Percentiles rank a stretch among this genome's conserved stretches.
phyloP scores from a whole-genome alignment of 2,888 invertebrate species.

The Tetramorium bicarinatum region DNA sequence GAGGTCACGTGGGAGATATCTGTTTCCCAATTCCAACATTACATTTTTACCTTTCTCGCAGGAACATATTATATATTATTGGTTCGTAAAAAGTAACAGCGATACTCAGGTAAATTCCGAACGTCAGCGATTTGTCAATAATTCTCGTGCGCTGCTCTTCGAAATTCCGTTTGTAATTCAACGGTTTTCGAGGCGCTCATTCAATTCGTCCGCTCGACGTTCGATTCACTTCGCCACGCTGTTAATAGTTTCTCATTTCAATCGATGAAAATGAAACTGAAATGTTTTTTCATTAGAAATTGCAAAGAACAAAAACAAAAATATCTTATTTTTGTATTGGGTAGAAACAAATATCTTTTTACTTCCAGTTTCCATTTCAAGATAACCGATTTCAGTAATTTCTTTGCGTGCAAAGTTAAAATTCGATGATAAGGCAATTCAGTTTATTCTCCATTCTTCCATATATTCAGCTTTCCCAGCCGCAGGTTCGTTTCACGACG shows the following conservation, averaged over 20 bases:
- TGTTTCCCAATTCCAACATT: conserved; percentile 73
- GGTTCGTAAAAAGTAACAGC: conserved; percentile 75
- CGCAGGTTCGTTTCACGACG: conserved; percentile 66
- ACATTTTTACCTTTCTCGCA: conserved; percentile 81
- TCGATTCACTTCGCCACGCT: conserved; percentile 48
- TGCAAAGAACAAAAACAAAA: background rate
- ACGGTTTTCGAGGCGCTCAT: conserved; percentile 30
- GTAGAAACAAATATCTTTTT: background rate
- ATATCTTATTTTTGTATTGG: background rate
- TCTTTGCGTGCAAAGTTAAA: conserved; percentile 66
- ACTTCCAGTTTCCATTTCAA: background rate
- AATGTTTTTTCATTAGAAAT: background rate
- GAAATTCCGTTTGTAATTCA: conserved; percentile 40
- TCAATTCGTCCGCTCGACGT: conserved; percentile 45
- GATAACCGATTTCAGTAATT: conserved; percentile 15
- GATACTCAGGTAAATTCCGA: conserved; percentile 48
- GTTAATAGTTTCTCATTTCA: conserved; percentile 48
- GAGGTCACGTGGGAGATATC: conserved; percentile 79
- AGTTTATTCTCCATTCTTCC: conserved; percentile 52
- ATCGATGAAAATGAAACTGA: background rate
- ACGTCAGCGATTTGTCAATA: conserved; percentile 66
- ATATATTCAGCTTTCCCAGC: conserved; percentile 48
- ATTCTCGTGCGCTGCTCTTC: conserved; percentile 22
- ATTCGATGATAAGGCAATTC: conserved; percentile 67
- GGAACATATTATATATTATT: conserved; percentile 81